These are phyloP conservation scores for Brachionus plicatilis DNA, from an alignment of 1,140 invertebrate genomes.

Conservation along the genomic window DNA sequence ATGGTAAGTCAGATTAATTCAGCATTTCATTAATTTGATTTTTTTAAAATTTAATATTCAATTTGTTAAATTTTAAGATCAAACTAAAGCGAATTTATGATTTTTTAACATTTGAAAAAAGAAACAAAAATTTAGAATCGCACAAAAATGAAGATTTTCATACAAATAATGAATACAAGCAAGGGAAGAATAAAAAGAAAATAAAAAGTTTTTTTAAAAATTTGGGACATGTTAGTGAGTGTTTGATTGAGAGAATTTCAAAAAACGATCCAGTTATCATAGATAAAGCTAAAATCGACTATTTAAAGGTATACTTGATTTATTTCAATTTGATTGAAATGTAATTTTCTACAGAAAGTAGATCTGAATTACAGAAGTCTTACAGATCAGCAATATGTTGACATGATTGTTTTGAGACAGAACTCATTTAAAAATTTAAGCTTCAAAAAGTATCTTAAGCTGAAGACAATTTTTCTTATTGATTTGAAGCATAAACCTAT, in stretches of 20 bases:
- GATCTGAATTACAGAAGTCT: constrained; percentile 1
- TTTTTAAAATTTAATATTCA: background rate
- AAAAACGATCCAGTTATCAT: background rate
- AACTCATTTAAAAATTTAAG: constrained; percentile 12
- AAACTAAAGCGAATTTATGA: constrained; percentile 10
- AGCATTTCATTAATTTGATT: background rate
- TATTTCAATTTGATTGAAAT: background rate
- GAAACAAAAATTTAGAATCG: background rate
- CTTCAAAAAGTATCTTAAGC: background rate
- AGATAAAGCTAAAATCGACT: background rate
- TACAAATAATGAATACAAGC: background rate
- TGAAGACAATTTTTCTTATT: background rate
- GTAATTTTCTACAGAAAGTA: background rate
- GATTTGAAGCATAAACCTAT: background rate
- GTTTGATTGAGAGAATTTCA: background rate
- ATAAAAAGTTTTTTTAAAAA: background rate
- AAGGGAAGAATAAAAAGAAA: background rate
- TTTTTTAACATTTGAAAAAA: constrained; percentile 35
- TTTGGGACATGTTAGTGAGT: background rate
- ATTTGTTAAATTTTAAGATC: background rate
- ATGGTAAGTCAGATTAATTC: background rate
- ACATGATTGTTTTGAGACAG: constrained; percentile 7
- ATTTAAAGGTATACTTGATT: background rate
- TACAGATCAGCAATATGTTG: constrained; percentile 21
- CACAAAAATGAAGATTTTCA: background rate